Conservation (phyloP, 1,140 invertebrate genomes). For the Eriosoma lanigerum region DNA sequence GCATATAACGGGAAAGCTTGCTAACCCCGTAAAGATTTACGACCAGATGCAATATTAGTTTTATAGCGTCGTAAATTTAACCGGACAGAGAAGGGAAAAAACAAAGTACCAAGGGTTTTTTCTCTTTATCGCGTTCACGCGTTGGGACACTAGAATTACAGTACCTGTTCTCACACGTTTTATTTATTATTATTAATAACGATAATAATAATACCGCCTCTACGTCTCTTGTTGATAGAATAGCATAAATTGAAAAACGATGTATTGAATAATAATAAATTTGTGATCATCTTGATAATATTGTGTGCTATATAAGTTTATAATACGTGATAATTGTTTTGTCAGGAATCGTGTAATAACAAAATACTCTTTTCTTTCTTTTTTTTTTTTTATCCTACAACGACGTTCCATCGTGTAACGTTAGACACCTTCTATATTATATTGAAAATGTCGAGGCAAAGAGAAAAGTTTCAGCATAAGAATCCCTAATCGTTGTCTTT, state of each 20-base stretch:
- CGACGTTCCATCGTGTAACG: too few species aligned
- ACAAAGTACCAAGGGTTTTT: constrained; percentile 38
- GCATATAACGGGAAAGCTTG: constrained; percentile 37
- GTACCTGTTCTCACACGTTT: constrained; percentile 27
- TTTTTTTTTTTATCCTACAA: too few species aligned
- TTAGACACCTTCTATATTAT: neutral
- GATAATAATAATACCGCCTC: too few species aligned
- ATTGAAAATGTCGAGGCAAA: neutral
- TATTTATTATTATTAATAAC: too few species aligned
- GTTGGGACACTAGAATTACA: constrained; percentile 39
- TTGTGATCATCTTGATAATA: too few species aligned
- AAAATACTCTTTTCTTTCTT: too few species aligned
- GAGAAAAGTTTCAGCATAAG: constrained; percentile 6
- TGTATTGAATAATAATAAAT: constrained; percentile 6
- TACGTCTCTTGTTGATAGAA: too few species aligned
- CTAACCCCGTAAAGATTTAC: constrained; percentile 44
- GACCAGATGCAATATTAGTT: constrained; percentile 47
- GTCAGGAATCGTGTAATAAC: neutral
- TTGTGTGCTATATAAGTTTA: neutral
- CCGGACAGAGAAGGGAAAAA: constrained; percentile 36
- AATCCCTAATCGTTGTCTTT: constrained; percentile 37
- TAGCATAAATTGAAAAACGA: neutral
- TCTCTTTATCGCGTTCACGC: constrained; percentile 45
- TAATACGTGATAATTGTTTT: neutral
- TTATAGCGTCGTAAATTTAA: constrained; percentile 47